Evolutionary conservation across 2,888 invertebrate species (phyloP).

Genomic region (Ellobium chinense): DNA sequence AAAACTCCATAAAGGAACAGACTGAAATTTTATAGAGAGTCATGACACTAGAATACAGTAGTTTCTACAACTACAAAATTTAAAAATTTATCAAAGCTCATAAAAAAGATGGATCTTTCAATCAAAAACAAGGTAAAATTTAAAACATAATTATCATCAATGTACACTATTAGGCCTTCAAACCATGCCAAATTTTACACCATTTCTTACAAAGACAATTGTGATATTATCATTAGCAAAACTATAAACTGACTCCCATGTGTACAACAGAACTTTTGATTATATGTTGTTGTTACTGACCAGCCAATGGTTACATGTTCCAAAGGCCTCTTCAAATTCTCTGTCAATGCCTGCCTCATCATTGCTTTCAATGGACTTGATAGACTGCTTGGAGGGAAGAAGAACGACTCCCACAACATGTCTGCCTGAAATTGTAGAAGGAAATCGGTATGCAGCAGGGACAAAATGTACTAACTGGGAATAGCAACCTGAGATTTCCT

Average conservation of each 20-base stretch:
- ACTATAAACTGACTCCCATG: too few relatives aligned
- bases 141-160: too few relatives aligned
- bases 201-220: too few relatives aligned
- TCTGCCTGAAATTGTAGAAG: slow-evolving; percentile 43
- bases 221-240: too few relatives aligned
- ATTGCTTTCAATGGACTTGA: slow-evolving; percentile 2
- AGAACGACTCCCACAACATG: slow-evolving; percentile 39
- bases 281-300: not conserved
- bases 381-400: slow-evolving; percentile 22
- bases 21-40: not conserved
- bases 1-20: not conserved
- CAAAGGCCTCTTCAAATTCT: slow-evolving; percentile 40
- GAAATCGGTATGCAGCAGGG: too few relatives aligned
- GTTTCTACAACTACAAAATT: not conserved
- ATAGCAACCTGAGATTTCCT: too few relatives aligned
- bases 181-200: too few relatives aligned
- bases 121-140: too few relatives aligned
- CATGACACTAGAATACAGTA: too few relatives aligned
- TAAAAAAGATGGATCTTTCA: too few relatives aligned
- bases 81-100: not conserved
- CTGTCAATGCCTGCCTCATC: slow-evolving; percentile 37
- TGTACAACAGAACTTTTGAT: not conserved
- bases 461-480: too few relatives aligned
- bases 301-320: slow-evolving; percentile 27
- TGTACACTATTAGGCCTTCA: not conserved